Base-by-base conservation (phyloP, 2,888 invertebrate genomes). In the Alviniconcha strummeri region DNA sequence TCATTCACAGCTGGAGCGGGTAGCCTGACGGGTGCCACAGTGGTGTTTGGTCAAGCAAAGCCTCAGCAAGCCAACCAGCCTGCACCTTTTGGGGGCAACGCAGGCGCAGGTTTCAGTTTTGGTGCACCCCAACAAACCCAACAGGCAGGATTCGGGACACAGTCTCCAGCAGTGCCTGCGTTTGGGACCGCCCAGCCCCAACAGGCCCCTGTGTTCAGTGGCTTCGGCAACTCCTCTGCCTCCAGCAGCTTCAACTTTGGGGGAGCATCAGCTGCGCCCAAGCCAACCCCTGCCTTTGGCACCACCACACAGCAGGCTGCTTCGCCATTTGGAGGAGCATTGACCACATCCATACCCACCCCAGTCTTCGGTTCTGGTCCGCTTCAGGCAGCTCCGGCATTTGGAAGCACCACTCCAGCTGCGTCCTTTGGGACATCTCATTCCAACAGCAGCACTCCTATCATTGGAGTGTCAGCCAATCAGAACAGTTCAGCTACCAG, bases 211-310 rank as follows among this genome's bases (percentile, higher is more conserved):
- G 52, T n/a, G 36, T 81, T 81, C 11, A 56, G 81, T 55, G 81
- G 81, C 17, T 81, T 81, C 52, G 60, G 81, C 15, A 56, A 54
- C 52, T 72, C 81, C 15, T 74, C 81, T 3, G 56, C 80, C 19
- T 13, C 80, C 4, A 19, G 57, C 4, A 72, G 81, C n/a, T 81
- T 81, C 81, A 81, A 74, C 17, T 81, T 81, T 81, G 81, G 71
- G 2, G 52, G 19, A 4, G 7, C 74, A 6, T 36, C 81, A 5
- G 19, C 36, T 7, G n/a, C 81, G 9, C n/a, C 72, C 8, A 74
- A 54, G 19, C 80, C 71, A 11, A n/a, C 71, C 15, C 81, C 81
- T 4, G 81, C 74, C 1, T 81, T 81, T 52, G 81, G 81, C 5
- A 57, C 81, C 8, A 56, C 57, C 52, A 11, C 74, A 3, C 11